Evolutionary conservation across 2,797 vertebrate species (phyloP), one percentile per base, ranked within the genome.

Genomic region (Eurystomus glaucurus): DNA sequence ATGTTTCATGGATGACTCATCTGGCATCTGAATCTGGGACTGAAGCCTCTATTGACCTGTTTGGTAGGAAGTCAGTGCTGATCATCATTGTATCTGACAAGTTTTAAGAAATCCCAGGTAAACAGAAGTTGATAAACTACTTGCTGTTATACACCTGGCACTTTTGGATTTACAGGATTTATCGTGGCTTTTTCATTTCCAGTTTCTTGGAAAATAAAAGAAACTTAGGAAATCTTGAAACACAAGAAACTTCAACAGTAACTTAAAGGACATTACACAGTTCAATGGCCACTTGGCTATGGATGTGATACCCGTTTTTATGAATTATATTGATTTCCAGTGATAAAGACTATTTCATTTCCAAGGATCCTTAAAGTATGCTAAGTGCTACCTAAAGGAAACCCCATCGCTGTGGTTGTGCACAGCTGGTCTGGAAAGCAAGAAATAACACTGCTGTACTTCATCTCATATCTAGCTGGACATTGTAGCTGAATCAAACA

Each of bases 41-140:
- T 9, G 51, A 94, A 80, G 78, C 78, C 94, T 83, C 79, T 96
- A 70, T 92, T 93, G 95, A 95, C 85, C 94, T 82, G n/a, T 84
- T 92, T 48, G 81, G 91, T 35, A 89, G 62, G 94, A 95, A 94
- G 60, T 82, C 39, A 61, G 79, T n/a, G 70, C 55, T 97, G 93
- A 95, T 69, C 76, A 25, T 93, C 91, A 87, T 76, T 57, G 50
- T 68, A 45, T 75, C 95, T 94, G 94, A 90, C 80, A 96, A 85
- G 72, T 54, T 95, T 96, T 93, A 85, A 66, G 90, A 95, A 89
- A 71, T 91, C 85, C 43, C 76, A 88, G 81, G 87, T 66, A 60
- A 93, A 51, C 50, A 72, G 88, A 91, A 55, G 50, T 43, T 89
- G 95, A 90, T 88, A 88, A 90, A 74, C 62, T 75, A 31, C 37